Conservation (phyloP, 2,113 vertebrate genomes). For the Octodon degus region DNA sequence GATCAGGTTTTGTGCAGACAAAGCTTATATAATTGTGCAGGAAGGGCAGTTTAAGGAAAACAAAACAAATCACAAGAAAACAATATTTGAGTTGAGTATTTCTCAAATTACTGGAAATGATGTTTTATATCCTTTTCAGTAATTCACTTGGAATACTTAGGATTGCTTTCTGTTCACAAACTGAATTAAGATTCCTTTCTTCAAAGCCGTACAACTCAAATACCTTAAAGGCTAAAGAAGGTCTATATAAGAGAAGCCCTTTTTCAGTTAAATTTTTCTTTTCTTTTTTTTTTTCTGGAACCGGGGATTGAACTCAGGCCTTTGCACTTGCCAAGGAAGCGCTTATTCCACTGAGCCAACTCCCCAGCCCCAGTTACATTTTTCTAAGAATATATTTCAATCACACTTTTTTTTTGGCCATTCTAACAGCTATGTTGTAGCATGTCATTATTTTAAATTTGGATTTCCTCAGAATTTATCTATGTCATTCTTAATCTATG, state of each 20-base stretch:
- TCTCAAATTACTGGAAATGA: slow-evolving; percentile 23
- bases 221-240: neutral
- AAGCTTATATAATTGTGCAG: neutral
- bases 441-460: neutral
- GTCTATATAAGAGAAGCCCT: neutral
- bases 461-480: neutral
- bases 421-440: neutral
- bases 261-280: neutral
- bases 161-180: neutral
- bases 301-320: too few relatives aligned
- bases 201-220: slow-evolving; percentile 24
- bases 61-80: slow-evolving; percentile 39
- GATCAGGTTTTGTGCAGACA: neutral
- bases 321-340: too few relatives aligned
- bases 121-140: neutral
- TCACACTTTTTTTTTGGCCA: neutral
- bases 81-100: neutral
- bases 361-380: neutral
- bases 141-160: slow-evolving; percentile 20
- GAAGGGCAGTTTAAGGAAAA: slow-evolving; percentile 13
- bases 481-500: neutral
- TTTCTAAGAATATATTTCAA: neutral
- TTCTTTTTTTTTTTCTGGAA: too few relatives aligned
- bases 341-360: too few relatives aligned
- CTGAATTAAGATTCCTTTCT: slow-evolving; percentile 8